Conservation (phyloP, 92 coral and sea anemone species). For the Paragorgia papillata region DNA sequence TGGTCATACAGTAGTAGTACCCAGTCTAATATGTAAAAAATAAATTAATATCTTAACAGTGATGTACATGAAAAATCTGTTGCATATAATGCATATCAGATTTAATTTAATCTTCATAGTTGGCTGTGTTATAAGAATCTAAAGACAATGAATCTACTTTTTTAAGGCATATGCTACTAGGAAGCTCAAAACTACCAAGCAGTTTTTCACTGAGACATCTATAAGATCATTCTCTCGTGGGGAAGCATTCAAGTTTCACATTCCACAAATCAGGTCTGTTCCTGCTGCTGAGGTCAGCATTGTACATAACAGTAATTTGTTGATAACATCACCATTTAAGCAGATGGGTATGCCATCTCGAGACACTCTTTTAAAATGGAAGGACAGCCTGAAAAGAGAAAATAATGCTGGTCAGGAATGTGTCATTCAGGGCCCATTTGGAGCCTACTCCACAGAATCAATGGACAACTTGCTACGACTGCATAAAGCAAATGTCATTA, state of each 20-base stretch:
- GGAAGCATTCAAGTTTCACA: slow-evolving; percentile 49
- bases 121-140: not conserved
- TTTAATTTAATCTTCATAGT: not conserved
- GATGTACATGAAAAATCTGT: too few species aligned
- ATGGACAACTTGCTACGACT: slow-evolving; percentile 43
- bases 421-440: slow-evolving; percentile 28
- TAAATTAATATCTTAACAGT: too few species aligned
- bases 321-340: slow-evolving; percentile 53
- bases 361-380: slow-evolving; percentile 46
- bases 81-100: not conserved
- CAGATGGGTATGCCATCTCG: slow-evolving; percentile 45
- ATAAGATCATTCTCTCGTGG: slow-evolving; percentile 51
- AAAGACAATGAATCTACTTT: not conserved
- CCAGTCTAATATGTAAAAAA: too few species aligned
- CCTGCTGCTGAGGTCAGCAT: not conserved
- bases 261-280: slow-evolving; percentile 15
- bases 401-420: slow-evolving; percentile 39
- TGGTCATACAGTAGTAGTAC: too few species aligned
- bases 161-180: slow-evolving; percentile 20
- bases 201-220: too few species aligned
- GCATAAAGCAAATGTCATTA: slow-evolving; percentile 47
- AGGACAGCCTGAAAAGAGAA: slow-evolving; percentile 43
- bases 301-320: slow-evolving; percentile 17
- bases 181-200: slow-evolving; percentile 16
- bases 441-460: slow-evolving; percentile 43